These are phyloP conservation scores for Oreohelix idahoensis DNA, from an alignment of 1,140 invertebrate species.

Conservation along the genomic window DNA sequence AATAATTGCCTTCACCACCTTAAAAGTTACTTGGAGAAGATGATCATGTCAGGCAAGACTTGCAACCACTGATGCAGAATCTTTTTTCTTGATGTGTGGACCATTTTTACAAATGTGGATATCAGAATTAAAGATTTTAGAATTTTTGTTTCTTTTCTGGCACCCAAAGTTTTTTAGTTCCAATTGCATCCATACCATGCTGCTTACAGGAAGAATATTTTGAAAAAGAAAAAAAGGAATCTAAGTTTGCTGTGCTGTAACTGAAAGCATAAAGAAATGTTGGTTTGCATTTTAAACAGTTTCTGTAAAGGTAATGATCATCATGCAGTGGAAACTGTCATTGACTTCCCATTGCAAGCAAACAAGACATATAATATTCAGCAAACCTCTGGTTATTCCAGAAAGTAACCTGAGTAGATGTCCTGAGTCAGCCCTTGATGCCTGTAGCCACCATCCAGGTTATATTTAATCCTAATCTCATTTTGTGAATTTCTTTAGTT, in stretches of 20 bases:
- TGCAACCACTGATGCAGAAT: no score
- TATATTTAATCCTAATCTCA: conserved; percentile 30
- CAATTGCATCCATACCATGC: not conserved
- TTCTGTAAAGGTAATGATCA: not conserved
- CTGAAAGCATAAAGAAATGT: not conserved
- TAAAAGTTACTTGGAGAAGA: no score
- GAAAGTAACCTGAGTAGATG: conserved; percentile 31
- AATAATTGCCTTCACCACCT: no score
- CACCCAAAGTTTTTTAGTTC: not conserved
- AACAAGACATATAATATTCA: not conserved
- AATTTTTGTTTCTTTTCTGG: not conserved
- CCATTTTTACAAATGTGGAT: not conserved
- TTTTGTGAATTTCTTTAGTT: conserved; percentile 60
- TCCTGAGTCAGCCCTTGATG: conserved; percentile 20
- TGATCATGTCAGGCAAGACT: no score
- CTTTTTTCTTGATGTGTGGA: no score
- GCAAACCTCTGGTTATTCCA: not conserved
- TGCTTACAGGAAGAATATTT: not conserved
- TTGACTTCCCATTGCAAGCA: not conserved
- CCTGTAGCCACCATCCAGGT: conserved; percentile 26
- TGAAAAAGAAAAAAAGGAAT: not conserved
- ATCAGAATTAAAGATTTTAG: not conserved
- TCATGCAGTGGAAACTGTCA: not conserved
- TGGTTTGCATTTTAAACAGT: not conserved
- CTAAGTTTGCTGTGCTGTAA: not conserved